Evolutionary conservation across 1,140 invertebrate species (phyloP), one percentile per base, ranked within the genome.

Genomic region (Trachymyrmex cornetzi): DNA sequence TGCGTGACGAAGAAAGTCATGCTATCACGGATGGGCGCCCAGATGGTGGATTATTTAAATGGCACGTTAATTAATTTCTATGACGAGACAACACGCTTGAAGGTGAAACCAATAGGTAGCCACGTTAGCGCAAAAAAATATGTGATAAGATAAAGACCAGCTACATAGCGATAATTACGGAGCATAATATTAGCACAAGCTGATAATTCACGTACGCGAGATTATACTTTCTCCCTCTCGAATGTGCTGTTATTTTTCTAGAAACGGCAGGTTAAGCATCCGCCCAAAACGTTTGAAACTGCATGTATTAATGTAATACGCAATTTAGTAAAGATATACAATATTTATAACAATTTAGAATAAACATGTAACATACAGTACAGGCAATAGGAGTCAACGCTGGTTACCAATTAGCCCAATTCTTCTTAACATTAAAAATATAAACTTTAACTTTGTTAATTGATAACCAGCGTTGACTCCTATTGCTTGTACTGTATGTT

Each of bases 161-260:
- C 55, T 55, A 80, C 38, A 24, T 22, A 22, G 57, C 50, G 82
- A 91, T 88, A 91, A 57, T 86, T 71, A 57, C 48, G 22, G 12
- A 34, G 59, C 27, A 86, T 74, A 90, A 91, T 91, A 90, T 91
- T 91, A 85, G 88, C 79, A 88, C 64, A 90, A 69, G 48, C 71
- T 86, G 86, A 90, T 91, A 90, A 88, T 57, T 69, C 38, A 11
- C n/a, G 82, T 64, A 69, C 57, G 16, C 48, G 38, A 84, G 64
- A 88, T 30, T 69, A 19, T 12, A 44, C 71, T 59, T 64, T 57
- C 59, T 85, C 67, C 19, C 19, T 38, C 48, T 84, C 24, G 14
- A 48, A 57, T 7, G 19, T 16, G 34, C 14, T 12, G 5, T 84
- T 75, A 30, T 50, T 44, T 3, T 44, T 34, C n/a, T 19, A 38